phyloP scores from a whole-genome alignment of 2,888 invertebrate species.

The Drosophila paramelanica region DNA sequence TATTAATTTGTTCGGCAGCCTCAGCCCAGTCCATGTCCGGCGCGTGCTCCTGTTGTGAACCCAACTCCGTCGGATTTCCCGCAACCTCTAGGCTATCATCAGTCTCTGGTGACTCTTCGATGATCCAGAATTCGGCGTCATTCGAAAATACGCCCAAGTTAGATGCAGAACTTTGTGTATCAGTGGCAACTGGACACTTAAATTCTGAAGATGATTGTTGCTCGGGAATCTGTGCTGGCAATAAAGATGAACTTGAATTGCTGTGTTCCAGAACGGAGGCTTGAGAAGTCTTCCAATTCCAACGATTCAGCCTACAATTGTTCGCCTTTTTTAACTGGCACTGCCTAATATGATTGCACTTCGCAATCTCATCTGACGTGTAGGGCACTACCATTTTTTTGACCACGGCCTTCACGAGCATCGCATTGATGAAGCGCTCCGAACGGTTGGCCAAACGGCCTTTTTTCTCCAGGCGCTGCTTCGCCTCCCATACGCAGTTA shows the following conservation, averaged over 20 bases:
- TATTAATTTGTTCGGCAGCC: conserved; percentile 27
- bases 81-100: not conserved
- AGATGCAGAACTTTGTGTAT: not conserved
- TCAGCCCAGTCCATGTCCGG: conserved; percentile 24
- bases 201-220: not conserved
- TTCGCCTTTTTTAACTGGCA: conserved; percentile 53
- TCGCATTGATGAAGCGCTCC: conserved; percentile 43
- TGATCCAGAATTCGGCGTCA: conserved; percentile 11
- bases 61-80: not conserved
- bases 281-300: conserved; percentile 5
- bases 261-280: conserved; percentile 1
- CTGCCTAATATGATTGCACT: conserved; percentile 19
- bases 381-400: conserved; percentile 57
- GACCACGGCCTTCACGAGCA: conserved; percentile 52
- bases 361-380: conserved; percentile 3
- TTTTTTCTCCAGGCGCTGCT: conserved; percentile 35
- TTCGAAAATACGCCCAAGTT: not conserved
- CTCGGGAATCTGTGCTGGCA: conserved; percentile 14
- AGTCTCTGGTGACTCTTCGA: not conserved
- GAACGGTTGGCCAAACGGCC: conserved; percentile 46
- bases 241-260: not conserved
- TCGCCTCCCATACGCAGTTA: conserved; percentile 62
- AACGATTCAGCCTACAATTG: conserved; percentile 45
- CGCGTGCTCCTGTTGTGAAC: not conserved
- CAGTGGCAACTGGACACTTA: not conserved